Base-by-base conservation (phyloP, 2,113 vertebrate genomes). In the Perccottus glenii region DNA sequence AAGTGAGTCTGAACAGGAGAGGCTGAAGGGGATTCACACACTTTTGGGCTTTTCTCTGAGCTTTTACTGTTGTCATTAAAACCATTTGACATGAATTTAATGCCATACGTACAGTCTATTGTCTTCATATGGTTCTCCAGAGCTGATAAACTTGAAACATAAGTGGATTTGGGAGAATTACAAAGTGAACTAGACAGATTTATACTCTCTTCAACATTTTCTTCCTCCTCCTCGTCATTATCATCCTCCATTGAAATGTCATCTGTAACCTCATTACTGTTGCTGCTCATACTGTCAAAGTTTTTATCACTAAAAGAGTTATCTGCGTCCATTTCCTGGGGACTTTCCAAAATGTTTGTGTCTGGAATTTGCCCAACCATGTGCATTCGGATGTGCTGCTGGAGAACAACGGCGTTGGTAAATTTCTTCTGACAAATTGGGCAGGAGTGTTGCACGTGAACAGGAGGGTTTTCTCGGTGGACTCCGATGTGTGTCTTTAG, bases 391-490 rank as follows among this genome's bases (percentile, higher is more conserved):
- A 99, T 98, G 58, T 99, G 98, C 88, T 99, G 96, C 90, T 99
- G 98, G 14, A 99, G 92, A 48, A 98, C 96, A 16, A 99, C 94
- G 0, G 98, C 98, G 0, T 99, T 98, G 12, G 96, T 99, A 92
- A 99, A 99, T 92, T 96, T 98, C 91, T 97, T 97, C 90, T 99
- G 96, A 88, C 97, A 99, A 88, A 99, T 97, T 33, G 98, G 98
- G 86, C 98, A 99, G 0, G 97, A 98, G 86, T 98, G 97, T 76
- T 97, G 96, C 79, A 98, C 94, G 43, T 93, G 93, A 67, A 97
- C 93, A 0, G 98, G 96, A 6, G 95, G 94, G 73, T 95, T 98
- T 42, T 96, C 94, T 48, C 95, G 91, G 91, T 99, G 97, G 64
- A 98, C 96, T 8, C 95, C 94, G 15, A 98, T 91, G 89, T 99